These are phyloP conservation scores for Lobophora halterata DNA, from an alignment of 2,888 invertebrate genomes.

Conservation along the genomic window DNA sequence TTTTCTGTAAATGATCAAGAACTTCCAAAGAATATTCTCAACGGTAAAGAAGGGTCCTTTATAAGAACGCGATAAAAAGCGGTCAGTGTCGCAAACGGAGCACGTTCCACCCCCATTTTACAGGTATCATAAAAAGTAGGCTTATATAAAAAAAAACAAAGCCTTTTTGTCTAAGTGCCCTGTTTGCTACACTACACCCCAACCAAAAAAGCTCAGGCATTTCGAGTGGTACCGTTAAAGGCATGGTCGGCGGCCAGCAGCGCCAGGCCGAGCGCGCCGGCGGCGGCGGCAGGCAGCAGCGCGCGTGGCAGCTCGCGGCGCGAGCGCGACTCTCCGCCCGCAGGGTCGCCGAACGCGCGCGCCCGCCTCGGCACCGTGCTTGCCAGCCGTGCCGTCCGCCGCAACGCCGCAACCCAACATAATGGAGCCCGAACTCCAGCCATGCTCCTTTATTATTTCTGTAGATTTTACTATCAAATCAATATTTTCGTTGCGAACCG, in stretches of 20 bases:
- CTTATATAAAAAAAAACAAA: no score
- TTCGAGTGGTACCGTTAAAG: slow-evolving; percentile 54
- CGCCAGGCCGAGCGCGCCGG: slow-evolving; percentile 55
- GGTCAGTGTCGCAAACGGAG: no score
- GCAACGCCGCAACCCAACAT: slow-evolving; percentile 26
- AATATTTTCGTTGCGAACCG: slow-evolving; percentile 12
- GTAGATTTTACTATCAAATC: slow-evolving; percentile 4
- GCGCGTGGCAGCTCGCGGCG: slow-evolving; percentile 9
- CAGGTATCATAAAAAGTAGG: no score
- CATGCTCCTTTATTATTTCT: slow-evolving; percentile 11
- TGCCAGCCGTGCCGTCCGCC: slow-evolving; percentile 39
- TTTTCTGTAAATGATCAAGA: slow-evolving; percentile 51
- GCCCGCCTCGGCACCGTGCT: slow-evolving; percentile 34
- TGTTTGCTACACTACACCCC: no score
- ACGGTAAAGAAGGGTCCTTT: no score
- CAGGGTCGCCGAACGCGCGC: slow-evolving; percentile 11
- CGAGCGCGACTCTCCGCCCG: slow-evolving; percentile 26
- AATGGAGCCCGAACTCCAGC: slow-evolving; percentile 21
- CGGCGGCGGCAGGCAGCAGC: slow-evolving; percentile 21
- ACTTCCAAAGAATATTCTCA: no score
- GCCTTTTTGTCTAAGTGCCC: no score
- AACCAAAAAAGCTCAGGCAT: neutral
- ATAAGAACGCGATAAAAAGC: no score
- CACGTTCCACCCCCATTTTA: no score
- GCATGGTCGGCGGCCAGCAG: slow-evolving; percentile 63